phyloP scores from a whole-genome alignment of 2,797 vertebrate species.

The Eupleurogrammus muticus region DNA sequence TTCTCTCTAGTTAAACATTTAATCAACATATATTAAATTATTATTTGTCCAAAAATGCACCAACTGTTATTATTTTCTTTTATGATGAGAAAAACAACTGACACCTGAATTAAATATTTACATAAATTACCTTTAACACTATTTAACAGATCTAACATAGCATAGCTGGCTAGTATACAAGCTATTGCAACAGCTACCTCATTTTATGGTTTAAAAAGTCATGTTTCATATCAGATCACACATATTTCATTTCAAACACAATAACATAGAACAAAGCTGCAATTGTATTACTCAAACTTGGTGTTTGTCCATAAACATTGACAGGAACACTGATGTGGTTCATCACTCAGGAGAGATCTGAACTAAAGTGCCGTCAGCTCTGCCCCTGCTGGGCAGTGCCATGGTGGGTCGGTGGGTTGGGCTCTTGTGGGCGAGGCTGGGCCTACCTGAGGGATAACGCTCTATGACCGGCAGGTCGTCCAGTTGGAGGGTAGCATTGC shows the following conservation, averaged over 20 bases:
- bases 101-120: constrained; percentile 77
- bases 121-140: constrained; percentile 84
- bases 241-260: constrained; percentile 79
- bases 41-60: constrained; percentile 93
- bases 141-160: constrained; percentile 83
- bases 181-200: constrained; percentile 67
- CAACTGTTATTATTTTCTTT: constrained; percentile 93
- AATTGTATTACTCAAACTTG: constrained; percentile 61
- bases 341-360: constrained; percentile 61
- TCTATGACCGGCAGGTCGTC: constrained; percentile 98
- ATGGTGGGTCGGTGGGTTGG: constrained; percentile 42
- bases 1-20: constrained; percentile 99
- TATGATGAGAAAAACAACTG: constrained; percentile 82
- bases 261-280: constrained; percentile 74
- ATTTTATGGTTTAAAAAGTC: constrained; percentile 84
- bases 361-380: constrained; percentile 54
- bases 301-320: constrained; percentile 66
- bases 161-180: constrained; percentile 73
- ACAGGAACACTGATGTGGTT: constrained; percentile 63
- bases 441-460: constrained; percentile 98
- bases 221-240: constrained; percentile 79
- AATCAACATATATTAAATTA: constrained; percentile 91
- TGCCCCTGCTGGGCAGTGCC: constrained; percentile 55
- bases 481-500: constrained; percentile 98
- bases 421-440: constrained; percentile 46